phyloP scores from a whole-genome alignment of 2,113 vertebrate species.

The Hydrolagus affinis region DNA sequence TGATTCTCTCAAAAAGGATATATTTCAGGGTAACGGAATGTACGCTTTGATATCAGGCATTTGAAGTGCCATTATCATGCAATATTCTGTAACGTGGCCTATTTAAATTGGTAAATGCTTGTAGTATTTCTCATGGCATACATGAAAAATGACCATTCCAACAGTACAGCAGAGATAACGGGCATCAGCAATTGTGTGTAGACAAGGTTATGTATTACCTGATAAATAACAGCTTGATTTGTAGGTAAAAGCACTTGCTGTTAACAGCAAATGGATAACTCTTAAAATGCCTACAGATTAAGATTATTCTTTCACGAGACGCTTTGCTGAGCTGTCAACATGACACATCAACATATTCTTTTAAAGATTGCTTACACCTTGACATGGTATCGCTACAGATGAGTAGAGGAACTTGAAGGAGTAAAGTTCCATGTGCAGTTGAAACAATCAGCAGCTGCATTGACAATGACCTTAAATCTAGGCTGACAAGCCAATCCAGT shows the following conservation, averaged over 20 bases:
- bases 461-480: background rate
- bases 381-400: background rate
- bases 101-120: constrained; percentile 30
- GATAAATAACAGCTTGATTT: constrained; percentile 33
- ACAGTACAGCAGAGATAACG: constrained; percentile 31
- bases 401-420: background rate
- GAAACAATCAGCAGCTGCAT: background rate
- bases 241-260: constrained; percentile 28
- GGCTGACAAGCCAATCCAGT: too few species aligned
- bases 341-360: constrained; percentile 27
- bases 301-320: constrained; percentile 28
- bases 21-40: constrained; percentile 1
- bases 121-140: constrained; percentile 20
- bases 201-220: constrained; percentile 32
- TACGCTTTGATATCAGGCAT: constrained; percentile 15
- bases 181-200: constrained; percentile 31
- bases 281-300: constrained; percentile 30
- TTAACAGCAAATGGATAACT: constrained; percentile 30
- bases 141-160: constrained; percentile 32
- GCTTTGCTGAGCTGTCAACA: constrained; percentile 27
- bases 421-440: background rate
- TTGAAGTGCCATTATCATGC: constrained; percentile 16
- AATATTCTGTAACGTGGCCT: constrained; percentile 21
- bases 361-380: constrained; percentile 7
- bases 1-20: constrained; percentile 7